Evolutionary conservation across 2,797 vertebrate species (phyloP), one percentile per base, ranked within the genome.

Genomic region (Myotis planiceps): DNA sequence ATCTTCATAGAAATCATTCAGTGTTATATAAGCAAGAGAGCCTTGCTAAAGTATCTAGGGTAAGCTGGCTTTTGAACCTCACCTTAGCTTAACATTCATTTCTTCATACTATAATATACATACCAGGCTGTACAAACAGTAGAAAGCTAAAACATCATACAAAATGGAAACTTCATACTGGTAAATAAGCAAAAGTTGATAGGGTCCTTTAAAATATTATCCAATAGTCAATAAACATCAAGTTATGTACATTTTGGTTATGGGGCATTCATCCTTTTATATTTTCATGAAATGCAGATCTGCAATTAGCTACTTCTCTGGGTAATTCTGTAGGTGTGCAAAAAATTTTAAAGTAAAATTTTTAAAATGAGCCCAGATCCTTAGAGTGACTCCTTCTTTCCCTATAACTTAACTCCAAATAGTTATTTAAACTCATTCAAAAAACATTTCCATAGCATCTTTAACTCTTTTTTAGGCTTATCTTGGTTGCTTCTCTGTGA

Each of bases 241-340:
- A 83, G 6, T 89, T 76, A 92, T 93, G 51, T 87, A 69, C 21
- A 32, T 89, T 97, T 87, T 39, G 19, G 14, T 47, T 86, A 92
- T 55, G 45, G 14, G 65, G 1, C 1, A 88, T 84, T 66, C n/a
- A 60, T 89, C n/a, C 27, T 83, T 96, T 88, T 92, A 74, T 65
- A 65, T 65, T 75, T 75, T 76, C 47, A 87, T 92, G 32, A 83
- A 71, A 21, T 88, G 14, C 10, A 65, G 29, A 47, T 51, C 23
- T 74, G 21, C 45, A 83, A 71, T 76, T 88, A 13, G 29, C 51
- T n/a, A 88, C 16, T 90, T 83, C 66, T 92, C 8, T 68, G 16
- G 63, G 8, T 85, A 95, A 78, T 93, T 87, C 60, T 86, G 80
- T 45, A 92, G 39, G 47, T 71, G 13, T 74, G 19, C 49, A 80